Conservation (phyloP, 2,888 invertebrate species). For the Fragum whitleyi region DNA sequence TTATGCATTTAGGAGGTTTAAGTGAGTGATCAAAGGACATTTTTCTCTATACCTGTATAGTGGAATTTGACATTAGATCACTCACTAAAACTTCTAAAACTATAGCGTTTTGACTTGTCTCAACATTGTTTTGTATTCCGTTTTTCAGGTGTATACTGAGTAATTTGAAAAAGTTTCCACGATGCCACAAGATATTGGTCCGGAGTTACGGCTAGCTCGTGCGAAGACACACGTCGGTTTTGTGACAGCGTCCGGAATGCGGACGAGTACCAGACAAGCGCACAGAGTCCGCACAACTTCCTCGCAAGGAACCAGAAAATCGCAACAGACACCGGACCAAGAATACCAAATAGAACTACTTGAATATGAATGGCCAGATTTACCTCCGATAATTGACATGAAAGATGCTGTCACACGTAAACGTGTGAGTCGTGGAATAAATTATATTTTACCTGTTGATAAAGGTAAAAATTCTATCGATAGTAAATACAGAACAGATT, state of each 20-base stretch:
- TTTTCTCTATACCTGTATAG: no score
- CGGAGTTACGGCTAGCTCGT: conserved; percentile 58
- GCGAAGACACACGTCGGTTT: conserved; percentile 60
- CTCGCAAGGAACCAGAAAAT: conserved; percentile 32
- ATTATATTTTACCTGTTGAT: conserved; percentile 80
- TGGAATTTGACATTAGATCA: no score
- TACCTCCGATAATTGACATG: conserved; percentile 79
- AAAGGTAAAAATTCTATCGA: conserved; percentile 80
- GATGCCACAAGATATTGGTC: conserved; percentile 71
- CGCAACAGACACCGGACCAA: conserved; percentile 34
- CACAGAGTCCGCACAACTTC: conserved; percentile 31
- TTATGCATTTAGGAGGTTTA: no score
- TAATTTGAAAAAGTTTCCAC: not conserved
- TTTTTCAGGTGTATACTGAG: no score
- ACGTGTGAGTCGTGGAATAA: conserved; percentile 78
- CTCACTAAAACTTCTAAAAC: no score
- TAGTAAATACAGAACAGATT: conserved; percentile 77
- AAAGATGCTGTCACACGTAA: conserved; percentile 78
- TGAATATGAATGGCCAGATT: conserved; percentile 81
- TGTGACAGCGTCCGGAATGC: conserved; percentile 24
- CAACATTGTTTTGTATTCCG: no score
- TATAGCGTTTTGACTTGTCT: no score
- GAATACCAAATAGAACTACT: conserved; percentile 73
- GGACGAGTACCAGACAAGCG: conserved; percentile 14
- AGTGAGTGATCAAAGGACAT: no score